Evolutionary conservation across 2,113 vertebrate species (phyloP).

Genomic region (Phoenicopterus ruber): DNA sequence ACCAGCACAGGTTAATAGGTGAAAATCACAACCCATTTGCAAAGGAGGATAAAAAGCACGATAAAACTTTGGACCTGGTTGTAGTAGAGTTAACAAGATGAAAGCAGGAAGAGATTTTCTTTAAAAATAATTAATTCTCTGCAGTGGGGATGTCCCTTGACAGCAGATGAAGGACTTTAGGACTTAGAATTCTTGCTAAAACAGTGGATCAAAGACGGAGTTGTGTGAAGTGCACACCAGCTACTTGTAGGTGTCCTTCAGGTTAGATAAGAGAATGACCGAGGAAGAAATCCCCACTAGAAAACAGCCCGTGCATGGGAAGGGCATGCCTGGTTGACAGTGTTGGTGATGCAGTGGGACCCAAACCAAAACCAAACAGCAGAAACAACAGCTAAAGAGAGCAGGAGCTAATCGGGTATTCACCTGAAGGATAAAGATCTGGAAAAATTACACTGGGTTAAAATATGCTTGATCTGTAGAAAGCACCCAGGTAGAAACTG

Average conservation of each 20-base stretch:
- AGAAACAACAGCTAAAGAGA: not conserved
- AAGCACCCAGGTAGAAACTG: not conserved
- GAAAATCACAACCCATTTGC: not conserved
- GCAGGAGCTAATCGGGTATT: not conserved
- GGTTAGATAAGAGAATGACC: not conserved
- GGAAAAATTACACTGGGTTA: not conserved
- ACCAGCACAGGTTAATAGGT: not conserved
- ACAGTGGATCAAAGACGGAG: not conserved
- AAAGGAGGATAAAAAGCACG: not conserved
- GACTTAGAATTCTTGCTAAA: not conserved
- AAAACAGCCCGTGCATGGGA: not conserved
- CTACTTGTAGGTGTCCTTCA: not conserved
- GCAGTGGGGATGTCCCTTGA: not conserved
- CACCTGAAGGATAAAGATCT: not conserved
- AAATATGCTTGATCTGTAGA: not conserved
- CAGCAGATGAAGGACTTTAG: not conserved
- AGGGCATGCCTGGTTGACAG: not conserved
- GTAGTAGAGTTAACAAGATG: not conserved
- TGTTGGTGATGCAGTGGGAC: not conserved
- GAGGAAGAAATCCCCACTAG: not conserved
- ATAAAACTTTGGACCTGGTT: not conserved
- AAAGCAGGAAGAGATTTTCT: not conserved
- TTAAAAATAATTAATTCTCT: not conserved
- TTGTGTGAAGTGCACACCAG: not conserved
- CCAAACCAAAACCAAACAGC: not conserved